Evolutionary conservation across 2,888 invertebrate species (phyloP).

Genomic region (Lasioglossum zephyrum): DNA sequence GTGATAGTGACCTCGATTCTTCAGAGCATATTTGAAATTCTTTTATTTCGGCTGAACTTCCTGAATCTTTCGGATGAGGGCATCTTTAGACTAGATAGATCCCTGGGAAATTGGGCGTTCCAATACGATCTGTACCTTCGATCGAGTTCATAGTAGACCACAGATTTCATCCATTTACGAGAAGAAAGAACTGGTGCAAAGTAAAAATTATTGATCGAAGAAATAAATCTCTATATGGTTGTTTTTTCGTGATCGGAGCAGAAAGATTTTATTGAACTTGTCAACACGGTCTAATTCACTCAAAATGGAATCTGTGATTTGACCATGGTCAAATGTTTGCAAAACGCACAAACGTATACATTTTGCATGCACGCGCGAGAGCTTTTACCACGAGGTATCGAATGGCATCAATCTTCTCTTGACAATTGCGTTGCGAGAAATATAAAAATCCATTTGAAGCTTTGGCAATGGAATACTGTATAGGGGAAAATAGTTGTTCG

Average conservation of each 20-base stretch:
- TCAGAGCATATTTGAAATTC: not conserved
- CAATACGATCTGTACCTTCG: not conserved
- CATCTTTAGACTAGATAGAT: not conserved
- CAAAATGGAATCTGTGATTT: not conserved
- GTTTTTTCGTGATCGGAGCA: not conserved
- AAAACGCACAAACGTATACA: not conserved
- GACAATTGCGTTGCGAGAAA: slow-evolving; percentile 5
- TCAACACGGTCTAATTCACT: not conserved
- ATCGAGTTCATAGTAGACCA: not conserved
- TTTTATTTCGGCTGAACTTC: not conserved
- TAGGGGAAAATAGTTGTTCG: not conserved
- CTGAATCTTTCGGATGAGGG: not conserved
- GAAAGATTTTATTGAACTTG: not conserved
- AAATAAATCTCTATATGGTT: not conserved
- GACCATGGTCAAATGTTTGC: not conserved
- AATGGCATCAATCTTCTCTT: slow-evolving; percentile 3
- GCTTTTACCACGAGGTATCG: not conserved
- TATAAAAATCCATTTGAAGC: slow-evolving; percentile 1
- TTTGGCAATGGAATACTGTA: not conserved
- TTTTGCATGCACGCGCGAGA: not conserved
- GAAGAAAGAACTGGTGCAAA: not conserved
- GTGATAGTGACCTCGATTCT: not conserved
- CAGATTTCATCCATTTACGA: not conserved
- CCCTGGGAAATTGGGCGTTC: not conserved
- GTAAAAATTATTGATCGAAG: not conserved